Conservation (phyloP, 2,888 invertebrate genomes). For the Aradus depressus region DNA sequence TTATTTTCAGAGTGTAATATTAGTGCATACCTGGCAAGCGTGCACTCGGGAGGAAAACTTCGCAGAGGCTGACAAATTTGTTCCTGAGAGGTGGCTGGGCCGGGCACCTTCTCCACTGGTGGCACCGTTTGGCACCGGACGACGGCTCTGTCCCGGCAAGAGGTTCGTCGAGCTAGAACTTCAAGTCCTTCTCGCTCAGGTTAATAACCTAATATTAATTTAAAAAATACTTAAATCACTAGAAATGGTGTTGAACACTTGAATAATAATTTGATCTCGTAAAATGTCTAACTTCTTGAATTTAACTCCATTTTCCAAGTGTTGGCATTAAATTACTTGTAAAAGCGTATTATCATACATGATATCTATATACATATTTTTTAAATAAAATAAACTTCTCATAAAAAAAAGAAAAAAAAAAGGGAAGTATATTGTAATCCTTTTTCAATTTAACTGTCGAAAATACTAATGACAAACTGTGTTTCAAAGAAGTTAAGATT, state of each 20-base stretch:
- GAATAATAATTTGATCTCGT: not conserved
- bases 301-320: too few species aligned
- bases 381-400: too few species aligned
- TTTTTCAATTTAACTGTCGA: too few species aligned
- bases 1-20: slow-evolving; percentile 52
- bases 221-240: not conserved
- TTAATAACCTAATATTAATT: slow-evolving; percentile 32
- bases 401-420: too few species aligned
- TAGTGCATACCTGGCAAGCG: slow-evolving; percentile 75
- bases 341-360: too few species aligned
- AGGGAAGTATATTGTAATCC: too few species aligned
- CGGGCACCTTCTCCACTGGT: slow-evolving; percentile 47
- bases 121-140: slow-evolving; percentile 68
- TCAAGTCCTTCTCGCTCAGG: slow-evolving; percentile 61
- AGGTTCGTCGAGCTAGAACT: slow-evolving; percentile 69
- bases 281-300: too few species aligned
- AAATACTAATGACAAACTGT: too few species aligned
- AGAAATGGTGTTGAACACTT: not conserved
- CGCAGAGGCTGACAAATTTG: slow-evolving; percentile 52
- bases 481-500: too few species aligned
- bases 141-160: slow-evolving; percentile 74
- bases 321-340: too few species aligned
- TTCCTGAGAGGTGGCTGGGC: slow-evolving; percentile 66
- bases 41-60: slow-evolving; percentile 66
- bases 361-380: too few species aligned